phyloP scores from a whole-genome alignment of 2,888 invertebrate genomes.

The Desoria tigrina region DNA sequence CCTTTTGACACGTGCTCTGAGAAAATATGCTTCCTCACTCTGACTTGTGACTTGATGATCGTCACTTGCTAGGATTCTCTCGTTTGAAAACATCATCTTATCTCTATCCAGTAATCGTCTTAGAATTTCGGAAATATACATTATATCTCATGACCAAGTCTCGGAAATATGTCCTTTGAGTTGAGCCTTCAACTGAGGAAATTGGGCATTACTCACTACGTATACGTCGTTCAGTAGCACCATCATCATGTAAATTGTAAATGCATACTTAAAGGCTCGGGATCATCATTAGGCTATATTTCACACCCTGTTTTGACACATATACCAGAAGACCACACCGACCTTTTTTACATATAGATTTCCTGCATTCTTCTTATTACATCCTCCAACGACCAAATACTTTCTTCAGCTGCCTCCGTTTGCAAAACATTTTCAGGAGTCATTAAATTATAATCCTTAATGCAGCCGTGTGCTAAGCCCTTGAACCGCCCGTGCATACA shows the following conservation, averaged over 20 bases:
- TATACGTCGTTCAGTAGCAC: neutral
- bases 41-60: neutral
- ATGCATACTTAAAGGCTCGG: conserved; percentile 19
- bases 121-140: neutral
- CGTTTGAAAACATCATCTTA: neutral
- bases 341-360: conserved; percentile 21
- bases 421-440: conserved; percentile 8
- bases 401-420: conserved; percentile 18
- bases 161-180: neutral
- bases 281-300: conserved; percentile 52
- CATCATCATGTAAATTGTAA: neutral
- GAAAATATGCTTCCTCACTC: conserved; percentile 7
- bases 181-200: neutral
- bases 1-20: conserved; percentile 26
- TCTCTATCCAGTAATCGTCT: neutral
- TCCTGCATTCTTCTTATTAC: conserved; percentile 8
- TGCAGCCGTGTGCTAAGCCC: neutral
- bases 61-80: neutral
- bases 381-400: conserved; percentile 12
- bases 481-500: too few species aligned
- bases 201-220: neutral
- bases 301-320: conserved; percentile 52
- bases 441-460: conserved; percentile 15
- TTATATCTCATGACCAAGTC: too few species aligned
- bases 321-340: conserved; percentile 36